Base-by-base conservation (phyloP, 2,113 vertebrate species). In the Archocentrus centrarchus region DNA sequence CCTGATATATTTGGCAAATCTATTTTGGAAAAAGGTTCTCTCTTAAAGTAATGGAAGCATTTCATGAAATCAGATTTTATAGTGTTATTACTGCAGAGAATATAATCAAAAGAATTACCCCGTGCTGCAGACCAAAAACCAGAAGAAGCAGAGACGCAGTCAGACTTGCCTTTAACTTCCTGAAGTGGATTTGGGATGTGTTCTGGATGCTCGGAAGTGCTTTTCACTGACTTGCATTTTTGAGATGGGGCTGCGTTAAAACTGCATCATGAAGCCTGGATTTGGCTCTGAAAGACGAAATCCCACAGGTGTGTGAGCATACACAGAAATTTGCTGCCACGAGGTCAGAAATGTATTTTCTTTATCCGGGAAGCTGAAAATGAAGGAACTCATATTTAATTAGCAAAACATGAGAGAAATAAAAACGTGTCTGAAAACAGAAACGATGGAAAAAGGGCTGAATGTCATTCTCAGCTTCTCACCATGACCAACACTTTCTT, bases 271-370 rank as follows among this genome's bases (percentile, higher is more conserved):
- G 8, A 50, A 30, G 3, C 22, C 22, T 27, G 64, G 22, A 50
- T 68, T 0, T 2, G 41, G 27, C 41, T 11, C 2, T 68, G 41
- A 47, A 7, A 47, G 64, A 68, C 0, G 8, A 68, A 68, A 47
- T 47, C 14, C 39, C 7, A 3, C 39, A 10, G 39, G 17, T 1
- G 14, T 0, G 0, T 17, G 47, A 66, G 18, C 37, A 68, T 6
- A 35, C 41, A 44, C 39, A 13, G 44, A 14, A 47, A 44, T 13
- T 47, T 47, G 44, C 44, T 47, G 44, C 44, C 44, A 44, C 41
- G 8, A 11, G 3, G 10, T 44, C 3, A 44, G 11, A 47, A 17
- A 15, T 15, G 13, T 50, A 5, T 50, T 50, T 50, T 50, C 14
- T 17, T 50, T 3, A 50, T 50, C 14, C 14, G 2, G 14, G 47